Evolutionary conservation across 2,888 invertebrate species (phyloP).

Genomic region (Pollenia angustigena): DNA sequence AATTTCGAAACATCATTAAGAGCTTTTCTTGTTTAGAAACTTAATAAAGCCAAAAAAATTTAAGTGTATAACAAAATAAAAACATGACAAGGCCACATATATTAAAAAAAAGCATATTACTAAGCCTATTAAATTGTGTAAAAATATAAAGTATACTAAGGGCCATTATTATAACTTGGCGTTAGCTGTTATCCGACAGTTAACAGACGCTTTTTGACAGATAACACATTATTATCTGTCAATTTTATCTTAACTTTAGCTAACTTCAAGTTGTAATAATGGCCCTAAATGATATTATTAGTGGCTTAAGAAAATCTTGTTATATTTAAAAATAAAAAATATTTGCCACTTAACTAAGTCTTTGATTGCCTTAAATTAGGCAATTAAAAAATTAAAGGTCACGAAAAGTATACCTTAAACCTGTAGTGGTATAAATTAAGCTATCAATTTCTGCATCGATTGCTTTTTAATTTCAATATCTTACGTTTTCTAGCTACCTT

Average conservation of each 20-base stretch:
- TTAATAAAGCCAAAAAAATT: not conserved
- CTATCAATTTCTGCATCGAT: slow-evolving; percentile 2
- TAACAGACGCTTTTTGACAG: too few relatives aligned
- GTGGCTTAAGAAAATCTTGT: too few relatives aligned
- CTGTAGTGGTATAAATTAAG: not conserved
- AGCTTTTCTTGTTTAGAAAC: not conserved
- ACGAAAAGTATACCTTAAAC: not conserved
- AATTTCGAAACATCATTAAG: not conserved
- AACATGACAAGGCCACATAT: not conserved
- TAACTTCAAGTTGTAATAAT: too few relatives aligned
- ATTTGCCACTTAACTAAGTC: not conserved
- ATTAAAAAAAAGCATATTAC: too few relatives aligned
- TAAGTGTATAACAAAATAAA: not conserved
- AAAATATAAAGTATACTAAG: too few relatives aligned
- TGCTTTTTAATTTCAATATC: not conserved
- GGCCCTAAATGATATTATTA: too few relatives aligned
- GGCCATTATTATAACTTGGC: too few relatives aligned
- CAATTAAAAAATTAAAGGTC: not conserved
- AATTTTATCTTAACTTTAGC: too few relatives aligned
- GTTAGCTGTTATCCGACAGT: too few relatives aligned
- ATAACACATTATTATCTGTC: too few relatives aligned
- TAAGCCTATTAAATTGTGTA: too few relatives aligned
- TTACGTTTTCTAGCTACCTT: not conserved
- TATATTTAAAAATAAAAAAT: too few relatives aligned
- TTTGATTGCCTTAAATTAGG: not conserved